Conservation (phyloP, 2,797 vertebrate species). For the Urophycis tenuis region DNA sequence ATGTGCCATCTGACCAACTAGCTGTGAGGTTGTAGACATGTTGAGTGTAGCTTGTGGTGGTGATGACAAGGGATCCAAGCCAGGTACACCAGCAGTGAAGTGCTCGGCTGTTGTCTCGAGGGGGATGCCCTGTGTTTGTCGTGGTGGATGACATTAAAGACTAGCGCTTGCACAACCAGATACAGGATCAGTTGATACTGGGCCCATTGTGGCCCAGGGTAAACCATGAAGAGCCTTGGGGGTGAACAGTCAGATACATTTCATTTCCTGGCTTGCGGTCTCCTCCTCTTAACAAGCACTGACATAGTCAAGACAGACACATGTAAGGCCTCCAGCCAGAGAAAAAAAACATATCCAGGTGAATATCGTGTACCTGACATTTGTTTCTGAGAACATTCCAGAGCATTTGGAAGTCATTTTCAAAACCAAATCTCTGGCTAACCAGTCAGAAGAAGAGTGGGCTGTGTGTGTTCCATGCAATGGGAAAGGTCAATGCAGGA, state of each 20-base stretch:
- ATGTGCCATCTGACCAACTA: neutral
- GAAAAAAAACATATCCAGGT: slow-evolving; percentile 18
- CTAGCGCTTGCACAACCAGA: slow-evolving; percentile 30
- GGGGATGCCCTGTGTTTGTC: slow-evolving; percentile 16
- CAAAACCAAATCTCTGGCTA: neutral
- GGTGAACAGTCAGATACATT: slow-evolving; percentile 28
- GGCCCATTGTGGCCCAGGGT: slow-evolving; percentile 18
- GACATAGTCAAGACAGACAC: neutral
- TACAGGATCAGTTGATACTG: slow-evolving; percentile 34
- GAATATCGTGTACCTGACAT: neutral
- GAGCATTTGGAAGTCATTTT: neutral
- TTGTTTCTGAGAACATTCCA: neutral
- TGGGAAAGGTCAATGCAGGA: neutral
- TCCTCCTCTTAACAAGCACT: slow-evolving; percentile 5
- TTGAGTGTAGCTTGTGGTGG: neutral
- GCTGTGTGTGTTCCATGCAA: neutral
- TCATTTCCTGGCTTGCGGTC: slow-evolving; percentile 28
- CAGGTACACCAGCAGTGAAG: neutral
- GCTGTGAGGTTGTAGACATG: neutral
- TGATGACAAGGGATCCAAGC: neutral
- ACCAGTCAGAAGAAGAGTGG: neutral
- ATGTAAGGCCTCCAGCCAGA: slow-evolving; percentile 6
- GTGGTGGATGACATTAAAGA: slow-evolving; percentile 33
- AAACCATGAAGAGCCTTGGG: slow-evolving; percentile 20
- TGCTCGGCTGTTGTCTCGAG: slow-evolving; percentile 16